Evolutionary conservation across 2,888 invertebrate genomes (phyloP), one percentile per base, ranked within the genome.

Genomic region (Epirrita christyi): DNA sequence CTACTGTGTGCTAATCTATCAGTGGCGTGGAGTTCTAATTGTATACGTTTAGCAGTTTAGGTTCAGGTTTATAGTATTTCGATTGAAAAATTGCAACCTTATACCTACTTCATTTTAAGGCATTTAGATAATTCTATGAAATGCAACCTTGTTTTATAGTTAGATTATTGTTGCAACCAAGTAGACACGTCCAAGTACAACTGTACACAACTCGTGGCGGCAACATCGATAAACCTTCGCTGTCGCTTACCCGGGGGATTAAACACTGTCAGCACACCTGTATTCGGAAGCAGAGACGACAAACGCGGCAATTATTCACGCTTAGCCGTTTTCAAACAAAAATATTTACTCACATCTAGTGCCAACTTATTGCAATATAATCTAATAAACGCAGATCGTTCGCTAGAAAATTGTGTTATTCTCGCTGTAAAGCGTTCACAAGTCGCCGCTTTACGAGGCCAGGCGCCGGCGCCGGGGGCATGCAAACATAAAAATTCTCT

Each of bases 401-500:
- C 69, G 80, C 75, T 75, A 76, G 81, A 81, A 86, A 90, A 91
- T 91, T 86, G 86, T 78, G 81, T 92, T 91, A 90, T 86, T 81
- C 84, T 69, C 70, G 86, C 84, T 88, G 77, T 88, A 89, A 91
- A 91, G 87, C 72, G 88, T 82, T 88, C 84, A 78, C 85, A 80
- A 88, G 86, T 88, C 87, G 88, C 77, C 89, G 80, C 86, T 92
- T 92, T 92, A 91, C 89, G 91, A 91, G 81, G 80, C 81, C 81
- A 83, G 84, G 80, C 87, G 85, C 71, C 86, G 81, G n/a, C n/a
- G n/a, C n/a, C n/a, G 2, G 77, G 84, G 81, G 76, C 86, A 85
- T 85, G 87, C 86, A 86, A 87, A 90, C 91, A 92, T 92, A 92
- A 92, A 91, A 92, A 92, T 89, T 88, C 88, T 91, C 88, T 91